Evolutionary conservation across 1,140 invertebrate species (phyloP), one percentile per base, ranked within the genome.

Genomic region (Apis florea): DNA sequence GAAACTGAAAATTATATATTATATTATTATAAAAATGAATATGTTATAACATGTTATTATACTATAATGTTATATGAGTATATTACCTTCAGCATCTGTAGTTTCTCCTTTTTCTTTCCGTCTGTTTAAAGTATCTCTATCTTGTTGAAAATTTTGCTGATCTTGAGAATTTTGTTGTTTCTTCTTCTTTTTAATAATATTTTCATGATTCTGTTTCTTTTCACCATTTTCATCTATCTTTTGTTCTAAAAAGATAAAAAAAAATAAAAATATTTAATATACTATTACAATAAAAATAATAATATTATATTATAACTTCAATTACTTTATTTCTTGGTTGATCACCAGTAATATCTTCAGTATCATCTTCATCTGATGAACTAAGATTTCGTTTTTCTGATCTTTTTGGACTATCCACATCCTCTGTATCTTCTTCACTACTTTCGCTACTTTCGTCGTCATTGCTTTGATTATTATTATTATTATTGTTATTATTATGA

Each of bases 351-450:
- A 86, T 86, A 51, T 92, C 89, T 58, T 92, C 91, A 12, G 88
- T 81, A 74, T 94, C 91, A 17, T 93, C 92, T 19, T 92, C 90
- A 19, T 91, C 91, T 0, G 92, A 91, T 19, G 90, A 91, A 73
- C 89, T 90, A 61, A 91, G 67, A 59, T 64, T 86, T 26, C 93
- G 88, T 85, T 93, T 92, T 12, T 90, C 90, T 24, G 83, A 81
- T 83, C 89, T 89, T 82, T 93, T 93, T 3, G 91, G 89, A 83
- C 89, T 92, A 56, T 93, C 91, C 24, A 89, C 90, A 77, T 92
- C 93, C 67, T 93, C 93, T 1, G 90, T 91, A 68, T 93, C 92
- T 47, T 93, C 92, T 59, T 92, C 92, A 40, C 91, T 93, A 59
- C 90, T 92, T 49, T 92, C 91, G 12, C 92, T 91, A 47, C 91